These are phyloP conservation scores for Albula glossodonta DNA, from an alignment of 2,113 vertebrate genomes.

Conservation along the genomic window DNA sequence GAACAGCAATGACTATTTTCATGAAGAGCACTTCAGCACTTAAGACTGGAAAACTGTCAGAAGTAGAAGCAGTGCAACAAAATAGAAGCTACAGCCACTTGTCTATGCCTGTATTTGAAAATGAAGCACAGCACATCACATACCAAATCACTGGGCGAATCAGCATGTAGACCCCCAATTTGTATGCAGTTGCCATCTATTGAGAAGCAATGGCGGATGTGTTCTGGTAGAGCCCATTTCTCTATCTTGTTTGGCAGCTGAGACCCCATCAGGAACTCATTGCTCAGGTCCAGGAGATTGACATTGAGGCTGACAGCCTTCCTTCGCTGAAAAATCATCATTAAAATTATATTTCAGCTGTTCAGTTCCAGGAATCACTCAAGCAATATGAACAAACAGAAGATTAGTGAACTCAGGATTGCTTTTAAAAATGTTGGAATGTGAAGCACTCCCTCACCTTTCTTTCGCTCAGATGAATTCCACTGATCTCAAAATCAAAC, in stretches of 20 bases:
- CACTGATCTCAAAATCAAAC: slow-evolving; percentile 99
- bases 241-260: slow-evolving; percentile 87
- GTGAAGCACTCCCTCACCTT: slow-evolving; percentile 72
- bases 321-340: slow-evolving; percentile 74
- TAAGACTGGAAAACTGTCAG: not conserved
- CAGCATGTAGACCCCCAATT: slow-evolving; percentile 82
- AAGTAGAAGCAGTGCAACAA: not conserved
- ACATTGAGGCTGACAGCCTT: slow-evolving; percentile 86
- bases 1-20: not conserved
- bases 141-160: slow-evolving; percentile 86
- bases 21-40: not conserved
- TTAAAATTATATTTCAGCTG: not conserved
- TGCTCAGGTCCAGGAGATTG: slow-evolving; percentile 87
- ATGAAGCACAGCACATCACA: slow-evolving; percentile 39
- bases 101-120: not conserved
- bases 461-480: slow-evolving; percentile 92
- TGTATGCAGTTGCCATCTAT: slow-evolving; percentile 78
- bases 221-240: slow-evolving; percentile 77
- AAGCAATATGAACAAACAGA: not conserved
- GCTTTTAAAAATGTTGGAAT: no score
- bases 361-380: not conserved
- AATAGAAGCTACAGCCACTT: not conserved
- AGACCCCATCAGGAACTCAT: slow-evolving; percentile 81
- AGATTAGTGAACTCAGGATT: not conserved
- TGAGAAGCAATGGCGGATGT: slow-evolving; percentile 77